Base-by-base conservation (phyloP, 2,797 vertebrate genomes). In the Acanthopagrus latus region DNA sequence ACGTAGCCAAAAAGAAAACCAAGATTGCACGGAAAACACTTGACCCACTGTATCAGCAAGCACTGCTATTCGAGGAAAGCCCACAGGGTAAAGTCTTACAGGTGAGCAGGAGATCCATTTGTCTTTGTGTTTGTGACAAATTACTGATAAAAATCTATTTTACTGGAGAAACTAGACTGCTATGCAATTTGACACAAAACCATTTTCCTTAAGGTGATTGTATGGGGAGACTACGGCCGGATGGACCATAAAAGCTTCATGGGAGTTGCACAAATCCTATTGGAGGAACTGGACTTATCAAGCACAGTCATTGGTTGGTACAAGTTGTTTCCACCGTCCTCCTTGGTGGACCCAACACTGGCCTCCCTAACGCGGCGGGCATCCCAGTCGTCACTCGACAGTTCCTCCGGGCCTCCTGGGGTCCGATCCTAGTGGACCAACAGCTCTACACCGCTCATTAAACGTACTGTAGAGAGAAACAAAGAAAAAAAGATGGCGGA, bases 171-270 rank as follows among this genome's bases (percentile, higher is more conserved):
- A 13, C 2, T 7, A 48, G 21, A 46, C n/a, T 27, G 21, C 59
- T 27, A 14, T 70, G 33, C 41, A 38, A 67, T 62, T 25, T 80
- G 54, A 87, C 50, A 10, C 4, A 29, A 50, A 56, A 4, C 50
- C 1, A 4, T 78, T 74, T 62, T 63, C 57, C 67, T 58, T 41
- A 84, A 99, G 98, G 98, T 99, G 84, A 99, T 99, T 80, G 98
- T 99, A 21, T 99, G 98, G 98, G 98, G 98, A 81, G 98, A 99
- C 92, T 99, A 99, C 10, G 98, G 98, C 81, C 96, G 98, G 87
- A 99, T 99, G 98, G 98, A 99, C 95, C 98, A 99, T 92, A 99
- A 99, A 94, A 97, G 96, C 92, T 99, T 99, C 94, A 99, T 99
- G 98, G 98, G 98, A 89, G 98, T 99, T 91, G 98, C 98, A 92